Evolutionary conservation across 2,797 vertebrate species (phyloP).

Genomic region (Chrysocyon brachyurus): DNA sequence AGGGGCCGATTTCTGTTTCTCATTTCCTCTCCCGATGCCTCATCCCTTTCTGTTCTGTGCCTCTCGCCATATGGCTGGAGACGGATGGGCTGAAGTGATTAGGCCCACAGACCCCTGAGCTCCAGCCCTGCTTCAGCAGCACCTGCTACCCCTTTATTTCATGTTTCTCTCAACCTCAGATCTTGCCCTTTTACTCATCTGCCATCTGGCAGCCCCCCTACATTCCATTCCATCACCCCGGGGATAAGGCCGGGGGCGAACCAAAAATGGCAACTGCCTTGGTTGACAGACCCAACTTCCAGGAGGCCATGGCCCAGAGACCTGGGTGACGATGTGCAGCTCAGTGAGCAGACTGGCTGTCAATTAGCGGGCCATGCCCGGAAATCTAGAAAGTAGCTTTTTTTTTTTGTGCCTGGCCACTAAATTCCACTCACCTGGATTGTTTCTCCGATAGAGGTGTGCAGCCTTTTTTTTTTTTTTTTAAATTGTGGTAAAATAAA

Average conservation of each 20-base stretch:
- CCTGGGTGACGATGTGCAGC: not conserved
- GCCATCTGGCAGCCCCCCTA: conserved; percentile 54
- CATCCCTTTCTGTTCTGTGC: conserved; percentile 30
- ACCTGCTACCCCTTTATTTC: conserved; percentile 72
- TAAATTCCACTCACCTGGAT: not conserved
- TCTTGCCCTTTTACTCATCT: conserved; percentile 60
- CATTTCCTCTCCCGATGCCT: conserved; percentile 52
- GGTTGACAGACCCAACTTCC: conserved; percentile 25
- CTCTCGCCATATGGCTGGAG: conserved; percentile 42
- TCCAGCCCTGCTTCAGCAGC: not conserved
- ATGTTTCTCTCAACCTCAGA: conserved; percentile 58
- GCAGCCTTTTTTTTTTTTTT: not conserved
- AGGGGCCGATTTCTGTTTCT: conserved; percentile 61
- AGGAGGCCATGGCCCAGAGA: not conserved
- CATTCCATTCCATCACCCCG: not conserved
- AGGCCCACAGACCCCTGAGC: not conserved
- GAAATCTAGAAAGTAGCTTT: not conserved
- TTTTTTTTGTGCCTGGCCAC: not conserved
- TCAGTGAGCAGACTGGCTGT: not conserved
- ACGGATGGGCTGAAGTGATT: conserved; percentile 39
- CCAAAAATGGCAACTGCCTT: conserved; percentile 30
- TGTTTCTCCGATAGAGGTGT: not conserved
- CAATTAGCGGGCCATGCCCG: not conserved
- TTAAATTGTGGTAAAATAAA: not conserved
- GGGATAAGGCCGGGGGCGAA: not conserved